phyloP scores from a whole-genome alignment of 2,888 invertebrate species.

The Himalopsyche kuldschensis region DNA sequence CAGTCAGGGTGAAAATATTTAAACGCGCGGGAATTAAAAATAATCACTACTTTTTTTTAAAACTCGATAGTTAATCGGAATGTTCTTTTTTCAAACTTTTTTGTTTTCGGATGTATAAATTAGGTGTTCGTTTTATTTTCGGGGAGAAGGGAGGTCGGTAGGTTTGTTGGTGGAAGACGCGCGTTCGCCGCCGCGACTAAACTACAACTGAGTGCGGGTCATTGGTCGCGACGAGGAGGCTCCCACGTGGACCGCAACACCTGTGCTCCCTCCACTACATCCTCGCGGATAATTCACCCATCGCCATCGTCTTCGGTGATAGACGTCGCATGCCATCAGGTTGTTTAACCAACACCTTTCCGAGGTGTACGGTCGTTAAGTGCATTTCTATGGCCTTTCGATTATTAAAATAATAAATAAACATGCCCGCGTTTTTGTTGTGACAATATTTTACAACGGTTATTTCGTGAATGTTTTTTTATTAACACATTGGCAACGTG shows the following conservation, averaged over 20 bases:
- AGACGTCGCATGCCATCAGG: background rate
- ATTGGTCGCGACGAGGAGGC: conserved; percentile 33
- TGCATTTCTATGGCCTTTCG: background rate
- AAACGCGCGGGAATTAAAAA: background rate
- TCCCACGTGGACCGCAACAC: conserved; percentile 30
- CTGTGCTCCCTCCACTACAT: background rate
- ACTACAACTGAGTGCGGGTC: conserved; percentile 35
- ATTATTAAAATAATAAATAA: too few species aligned
- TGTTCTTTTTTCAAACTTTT: background rate
- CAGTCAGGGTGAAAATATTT: background rate
- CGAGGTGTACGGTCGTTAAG: background rate
- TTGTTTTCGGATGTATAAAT: background rate
- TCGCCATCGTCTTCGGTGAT: background rate
- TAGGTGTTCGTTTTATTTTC: background rate
- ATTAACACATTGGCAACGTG: too few species aligned
- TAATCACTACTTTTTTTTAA: background rate
- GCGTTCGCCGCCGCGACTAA: conserved; percentile 26
- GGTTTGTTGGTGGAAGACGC: background rate
- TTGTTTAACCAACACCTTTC: background rate
- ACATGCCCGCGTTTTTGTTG: too few species aligned
- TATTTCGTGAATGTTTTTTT: too few species aligned
- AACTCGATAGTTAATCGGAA: background rate
- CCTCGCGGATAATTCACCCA: background rate
- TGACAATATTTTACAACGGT: too few species aligned
- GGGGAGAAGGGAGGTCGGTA: background rate